These are phyloP conservation scores for Cheirogaleus major DNA, from an alignment of 2,797 vertebrate genomes.

Conservation along the genomic window DNA sequence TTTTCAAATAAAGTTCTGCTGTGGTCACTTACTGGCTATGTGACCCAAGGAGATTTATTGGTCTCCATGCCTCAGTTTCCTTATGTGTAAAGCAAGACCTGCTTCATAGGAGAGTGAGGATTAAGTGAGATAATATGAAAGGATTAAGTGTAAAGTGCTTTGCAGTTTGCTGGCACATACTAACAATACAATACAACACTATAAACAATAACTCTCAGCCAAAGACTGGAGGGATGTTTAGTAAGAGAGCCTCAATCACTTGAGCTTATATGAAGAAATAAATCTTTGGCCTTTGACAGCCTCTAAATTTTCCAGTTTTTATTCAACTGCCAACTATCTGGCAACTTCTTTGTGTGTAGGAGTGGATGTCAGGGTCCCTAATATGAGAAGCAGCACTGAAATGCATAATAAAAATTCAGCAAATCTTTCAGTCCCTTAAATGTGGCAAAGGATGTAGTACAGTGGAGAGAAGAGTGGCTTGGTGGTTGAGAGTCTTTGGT, in stretches of 20 bases:
- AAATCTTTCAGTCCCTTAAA: neutral
- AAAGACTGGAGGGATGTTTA: conserved; percentile 18
- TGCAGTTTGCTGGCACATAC: neutral
- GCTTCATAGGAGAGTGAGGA: neutral
- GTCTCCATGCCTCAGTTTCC: neutral
- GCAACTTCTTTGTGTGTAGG: neutral
- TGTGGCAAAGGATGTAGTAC: neutral
- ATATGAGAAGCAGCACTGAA: neutral
- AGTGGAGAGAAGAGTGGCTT: neutral
- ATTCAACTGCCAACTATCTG: neutral
- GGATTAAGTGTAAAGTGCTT: conserved; percentile 8
- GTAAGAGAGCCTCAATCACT: neutral
- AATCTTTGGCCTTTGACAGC: neutral
- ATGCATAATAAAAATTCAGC: neutral
- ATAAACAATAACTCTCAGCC: neutral
- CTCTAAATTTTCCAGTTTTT: conserved; percentile 23
- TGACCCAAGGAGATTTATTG: neutral
- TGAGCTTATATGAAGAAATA: conserved; percentile 7
- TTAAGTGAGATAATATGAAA: conserved; percentile 3
- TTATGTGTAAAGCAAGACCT: neutral
- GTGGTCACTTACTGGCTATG: neutral
- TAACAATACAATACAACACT: neutral
- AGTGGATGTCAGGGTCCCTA: neutral
- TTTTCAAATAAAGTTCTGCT: neutral
- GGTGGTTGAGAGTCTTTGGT: neutral